phyloP scores from a whole-genome alignment of 1,140 invertebrate genomes.

The Melipona quadrifasciata region DNA sequence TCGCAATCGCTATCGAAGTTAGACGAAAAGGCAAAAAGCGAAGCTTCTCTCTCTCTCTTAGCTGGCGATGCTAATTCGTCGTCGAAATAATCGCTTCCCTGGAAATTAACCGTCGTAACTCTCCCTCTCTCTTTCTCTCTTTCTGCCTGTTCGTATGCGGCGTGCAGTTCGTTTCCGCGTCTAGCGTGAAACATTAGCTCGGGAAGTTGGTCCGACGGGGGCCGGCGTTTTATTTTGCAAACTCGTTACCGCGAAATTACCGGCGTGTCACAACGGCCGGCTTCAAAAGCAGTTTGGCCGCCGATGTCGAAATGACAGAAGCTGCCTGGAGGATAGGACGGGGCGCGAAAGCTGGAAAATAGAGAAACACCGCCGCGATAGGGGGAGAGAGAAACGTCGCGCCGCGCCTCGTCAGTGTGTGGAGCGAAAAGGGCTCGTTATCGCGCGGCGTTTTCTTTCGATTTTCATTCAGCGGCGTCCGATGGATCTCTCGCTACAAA shows the following conservation, averaged over 20 bases:
- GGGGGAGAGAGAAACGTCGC: neutral
- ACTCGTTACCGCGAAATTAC: constrained; percentile 56
- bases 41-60: neutral
- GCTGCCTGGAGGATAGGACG: neutral
- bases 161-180: constrained; percentile 2
- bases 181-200: constrained; percentile 41
- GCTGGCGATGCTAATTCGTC: neutral
- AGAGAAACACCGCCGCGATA: neutral
- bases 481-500: neutral
- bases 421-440: constrained; percentile 24
- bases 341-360: neutral
- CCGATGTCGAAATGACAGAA: neutral
- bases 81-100: neutral
- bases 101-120: constrained; percentile 19
- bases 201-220: constrained; percentile 1
- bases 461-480: neutral
- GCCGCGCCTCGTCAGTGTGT: neutral
- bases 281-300: constrained; percentile 32
- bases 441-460: constrained; percentile 26
- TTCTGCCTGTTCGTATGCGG: neutral
- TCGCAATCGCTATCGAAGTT: no score
- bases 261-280: constrained; percentile 28
- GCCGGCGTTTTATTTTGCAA: constrained; percentile 44
- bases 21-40: neutral
- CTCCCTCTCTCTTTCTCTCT: no score